Evolutionary conservation across 64 coral and sea anemone genomes (phyloP), one percentile per base, ranked within the genome.

Genomic region (Montipora sp.): DNA sequence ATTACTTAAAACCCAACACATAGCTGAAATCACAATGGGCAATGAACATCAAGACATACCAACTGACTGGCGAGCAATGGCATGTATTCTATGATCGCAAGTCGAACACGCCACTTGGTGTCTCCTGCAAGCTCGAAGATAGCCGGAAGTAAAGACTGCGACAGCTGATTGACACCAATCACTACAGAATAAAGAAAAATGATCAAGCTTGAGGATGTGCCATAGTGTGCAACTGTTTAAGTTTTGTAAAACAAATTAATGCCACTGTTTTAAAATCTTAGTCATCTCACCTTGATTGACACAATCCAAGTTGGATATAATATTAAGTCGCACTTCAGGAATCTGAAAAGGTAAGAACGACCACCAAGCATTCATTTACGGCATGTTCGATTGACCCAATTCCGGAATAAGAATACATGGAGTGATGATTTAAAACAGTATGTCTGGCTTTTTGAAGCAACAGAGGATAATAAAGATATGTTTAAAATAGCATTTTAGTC

Each of bases 271-370:
- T 9, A n/a, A 79, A 8, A 36, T 23, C 47, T 8, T 11, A 11
- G 47, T 50, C 4, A 43, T 43, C 75, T 93, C 77, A 98, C 97
- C 97, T 92, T 98, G 94, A 74, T 98, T 98, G 19, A 98, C 97
- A 67, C 97, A 98, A 78, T 98, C 97, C 91, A 98, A 77, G 86
- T 98, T 98, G 68, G 97, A 98, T 73, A 98, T 98, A 70, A 98
- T 98, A 77, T 98, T 98, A 16, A 98, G 89, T 51, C 97, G 89
- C 36, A 98, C 97, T 87, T 98, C 97, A 48, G 97, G 97, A 91
- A 95, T 96, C 96, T 98, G 87, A 48, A 88, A 48, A 15, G 75
- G 5, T 8, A 59, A 51, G 11, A 90, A 79, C 15, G 75, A 80
- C 51, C 13, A 8, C 36, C 2, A n/a, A 2, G 23, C 10, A 5